Conservation (phyloP, 2,888 invertebrate species). For the Phania funesta region DNA sequence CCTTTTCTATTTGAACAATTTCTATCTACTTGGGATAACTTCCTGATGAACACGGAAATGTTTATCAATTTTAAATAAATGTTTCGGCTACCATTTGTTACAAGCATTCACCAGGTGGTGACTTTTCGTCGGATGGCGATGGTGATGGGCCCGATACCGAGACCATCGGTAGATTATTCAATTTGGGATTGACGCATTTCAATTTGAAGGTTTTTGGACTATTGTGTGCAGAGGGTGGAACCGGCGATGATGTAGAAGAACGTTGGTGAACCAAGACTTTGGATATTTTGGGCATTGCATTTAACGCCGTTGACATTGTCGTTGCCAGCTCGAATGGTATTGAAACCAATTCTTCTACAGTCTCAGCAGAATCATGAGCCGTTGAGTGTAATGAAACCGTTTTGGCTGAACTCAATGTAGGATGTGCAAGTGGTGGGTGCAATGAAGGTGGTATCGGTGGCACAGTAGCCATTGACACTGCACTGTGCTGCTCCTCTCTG, state of each 20-base stretch:
- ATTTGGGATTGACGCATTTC: constrained; percentile 75
- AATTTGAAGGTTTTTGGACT: constrained; percentile 75
- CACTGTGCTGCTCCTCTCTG: constrained; percentile 73
- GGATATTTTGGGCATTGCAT: constrained; percentile 60
- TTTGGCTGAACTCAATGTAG: constrained; percentile 65
- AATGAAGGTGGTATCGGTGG: constrained; percentile 60
- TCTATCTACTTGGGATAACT: not conserved
- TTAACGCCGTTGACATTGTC: constrained; percentile 37
- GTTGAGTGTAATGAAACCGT: constrained; percentile 71
- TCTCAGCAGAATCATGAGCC: constrained; percentile 75
- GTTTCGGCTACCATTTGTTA: constrained; percentile 81
- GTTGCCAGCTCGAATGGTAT: constrained; percentile 67
- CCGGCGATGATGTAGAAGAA: constrained; percentile 74
- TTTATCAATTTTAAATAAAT: constrained; percentile 78
- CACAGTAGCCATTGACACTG: constrained; percentile 68
- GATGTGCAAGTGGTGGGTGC: constrained; percentile 68
- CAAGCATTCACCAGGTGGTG: constrained; percentile 77
- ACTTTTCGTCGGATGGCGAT: constrained; percentile 83
- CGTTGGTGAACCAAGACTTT: constrained; percentile 77
- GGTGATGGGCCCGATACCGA: constrained; percentile 91
- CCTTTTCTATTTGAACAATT: constrained; percentile 41
- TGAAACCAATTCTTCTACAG: constrained; percentile 75
- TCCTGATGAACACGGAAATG: not conserved
- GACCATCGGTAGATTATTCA: constrained; percentile 84
- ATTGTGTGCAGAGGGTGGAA: constrained; percentile 72